These are phyloP conservation scores for Cyanoramphus novaezelandiae DNA, from an alignment of 2,113 vertebrate species.

Conservation along the genomic window DNA sequence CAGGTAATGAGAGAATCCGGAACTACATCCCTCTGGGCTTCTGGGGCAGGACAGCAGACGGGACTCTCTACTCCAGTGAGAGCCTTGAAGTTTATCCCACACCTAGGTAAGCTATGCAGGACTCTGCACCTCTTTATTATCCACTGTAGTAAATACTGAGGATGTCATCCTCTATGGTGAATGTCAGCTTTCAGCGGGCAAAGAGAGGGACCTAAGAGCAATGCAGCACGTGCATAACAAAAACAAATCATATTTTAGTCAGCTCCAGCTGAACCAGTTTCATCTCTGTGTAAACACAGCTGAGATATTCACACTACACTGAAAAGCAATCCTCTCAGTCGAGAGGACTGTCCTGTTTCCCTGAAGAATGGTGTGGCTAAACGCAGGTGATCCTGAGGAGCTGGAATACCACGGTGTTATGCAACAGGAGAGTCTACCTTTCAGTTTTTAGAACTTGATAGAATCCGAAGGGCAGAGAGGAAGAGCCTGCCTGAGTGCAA, in stretches of 20 bases:
- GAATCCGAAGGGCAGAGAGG: background rate
- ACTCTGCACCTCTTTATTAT: too few relatives aligned
- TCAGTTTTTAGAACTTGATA: accelerated
- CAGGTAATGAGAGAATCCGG: background rate
- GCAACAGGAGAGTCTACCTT: background rate
- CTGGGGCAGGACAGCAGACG: accelerated
- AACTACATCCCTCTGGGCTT: background rate
- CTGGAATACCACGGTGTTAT: accelerated
- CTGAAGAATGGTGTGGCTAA: background rate
- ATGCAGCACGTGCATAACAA: background rate
- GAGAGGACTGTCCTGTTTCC: background rate
- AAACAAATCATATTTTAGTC: background rate
- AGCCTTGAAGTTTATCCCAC: background rate
- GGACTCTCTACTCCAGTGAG: background rate
- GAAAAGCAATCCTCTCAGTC: background rate
- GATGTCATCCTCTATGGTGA: accelerated
- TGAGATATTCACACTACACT: background rate
- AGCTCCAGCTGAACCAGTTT: background rate
- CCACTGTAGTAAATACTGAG: background rate
- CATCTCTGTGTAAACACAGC: background rate
- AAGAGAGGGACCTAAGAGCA: background rate
- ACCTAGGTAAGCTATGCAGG: accelerated
- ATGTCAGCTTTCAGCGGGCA: background rate
- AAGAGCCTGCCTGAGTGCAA: accelerated
- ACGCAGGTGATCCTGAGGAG: accelerated